phyloP scores from a whole-genome alignment of 2,113 vertebrate species.

The Lophius piscatorius region DNA sequence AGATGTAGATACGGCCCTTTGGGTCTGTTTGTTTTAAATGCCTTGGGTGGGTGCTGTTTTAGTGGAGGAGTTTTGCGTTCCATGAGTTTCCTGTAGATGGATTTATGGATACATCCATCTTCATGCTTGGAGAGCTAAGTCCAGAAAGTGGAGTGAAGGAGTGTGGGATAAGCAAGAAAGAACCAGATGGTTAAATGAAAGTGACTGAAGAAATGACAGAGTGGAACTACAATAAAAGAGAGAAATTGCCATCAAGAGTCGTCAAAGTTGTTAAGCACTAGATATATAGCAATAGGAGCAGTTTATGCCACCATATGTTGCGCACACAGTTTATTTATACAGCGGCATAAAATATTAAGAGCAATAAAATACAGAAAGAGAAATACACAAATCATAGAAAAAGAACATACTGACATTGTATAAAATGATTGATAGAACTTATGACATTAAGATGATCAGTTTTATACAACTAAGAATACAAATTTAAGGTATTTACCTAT shows the following conservation, averaged over 20 bases:
- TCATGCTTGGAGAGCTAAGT: constrained; percentile 32
- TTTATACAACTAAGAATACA: too few relatives aligned
- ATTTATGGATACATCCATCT: constrained; percentile 1
- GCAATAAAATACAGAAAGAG: background rate
- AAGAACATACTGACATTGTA: too few relatives aligned
- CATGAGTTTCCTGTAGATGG: too few relatives aligned
- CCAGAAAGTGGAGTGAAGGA: background rate
- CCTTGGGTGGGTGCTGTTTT: too few relatives aligned
- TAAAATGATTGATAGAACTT: too few relatives aligned
- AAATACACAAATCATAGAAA: background rate
- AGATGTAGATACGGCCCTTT: too few relatives aligned
- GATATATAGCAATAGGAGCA: background rate
- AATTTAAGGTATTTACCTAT: too few relatives aligned
- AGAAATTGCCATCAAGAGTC: constrained; percentile 6
- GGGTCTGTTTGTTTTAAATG: too few relatives aligned
- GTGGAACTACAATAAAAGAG: too few relatives aligned
- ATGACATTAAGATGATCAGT: too few relatives aligned
- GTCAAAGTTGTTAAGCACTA: background rate
- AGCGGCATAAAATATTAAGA: background rate
- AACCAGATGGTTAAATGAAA: constrained; percentile 31
- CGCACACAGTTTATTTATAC: background rate
- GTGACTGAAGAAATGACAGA: constrained; percentile 3
- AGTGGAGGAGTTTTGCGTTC: too few relatives aligned
- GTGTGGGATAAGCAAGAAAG: constrained; percentile 20
- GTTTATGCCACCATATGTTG: background rate